Conservation (phyloP, 2,797 vertebrate species). For the Muscicapa striata region DNA sequence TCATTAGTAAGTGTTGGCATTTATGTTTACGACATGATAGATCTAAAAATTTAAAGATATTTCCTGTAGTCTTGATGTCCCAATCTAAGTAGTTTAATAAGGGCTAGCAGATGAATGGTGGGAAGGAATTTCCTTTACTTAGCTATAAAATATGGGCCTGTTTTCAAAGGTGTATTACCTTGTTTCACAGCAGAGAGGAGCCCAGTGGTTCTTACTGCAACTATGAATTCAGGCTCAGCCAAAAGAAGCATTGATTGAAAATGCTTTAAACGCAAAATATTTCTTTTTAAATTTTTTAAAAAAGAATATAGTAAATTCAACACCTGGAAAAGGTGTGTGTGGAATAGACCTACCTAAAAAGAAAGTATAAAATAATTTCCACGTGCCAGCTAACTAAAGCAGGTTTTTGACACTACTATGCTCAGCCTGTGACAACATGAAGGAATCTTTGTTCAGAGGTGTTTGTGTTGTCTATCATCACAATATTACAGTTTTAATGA, state of each 20-base stretch:
- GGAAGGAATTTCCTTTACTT: not conserved
- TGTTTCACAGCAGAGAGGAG: not conserved
- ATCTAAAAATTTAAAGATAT: not conserved
- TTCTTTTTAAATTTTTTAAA: accelerated
- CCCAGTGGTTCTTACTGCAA: not conserved
- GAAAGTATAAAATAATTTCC: not conserved
- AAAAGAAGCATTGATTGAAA: not conserved
- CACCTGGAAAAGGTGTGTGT: not conserved
- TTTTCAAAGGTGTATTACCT: not conserved
- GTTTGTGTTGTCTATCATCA: not conserved
- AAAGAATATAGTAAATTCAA: not conserved
- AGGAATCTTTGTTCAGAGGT: not conserved
- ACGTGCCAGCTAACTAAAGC: not conserved
- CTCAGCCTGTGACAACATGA: not conserved
- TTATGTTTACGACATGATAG: not conserved
- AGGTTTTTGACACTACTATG: accelerated
- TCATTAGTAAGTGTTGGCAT: not conserved
- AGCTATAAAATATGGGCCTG: not conserved
- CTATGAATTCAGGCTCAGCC: not conserved
- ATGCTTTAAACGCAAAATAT: not conserved
- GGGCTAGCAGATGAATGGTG: not conserved
- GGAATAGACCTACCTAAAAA: not conserved
- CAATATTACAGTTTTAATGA: not conserved
- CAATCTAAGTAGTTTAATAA: not conserved
- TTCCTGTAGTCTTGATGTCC: not conserved